phyloP scores from a whole-genome alignment of 64 coral and sea anemone species.

The Porites australiensis region DNA sequence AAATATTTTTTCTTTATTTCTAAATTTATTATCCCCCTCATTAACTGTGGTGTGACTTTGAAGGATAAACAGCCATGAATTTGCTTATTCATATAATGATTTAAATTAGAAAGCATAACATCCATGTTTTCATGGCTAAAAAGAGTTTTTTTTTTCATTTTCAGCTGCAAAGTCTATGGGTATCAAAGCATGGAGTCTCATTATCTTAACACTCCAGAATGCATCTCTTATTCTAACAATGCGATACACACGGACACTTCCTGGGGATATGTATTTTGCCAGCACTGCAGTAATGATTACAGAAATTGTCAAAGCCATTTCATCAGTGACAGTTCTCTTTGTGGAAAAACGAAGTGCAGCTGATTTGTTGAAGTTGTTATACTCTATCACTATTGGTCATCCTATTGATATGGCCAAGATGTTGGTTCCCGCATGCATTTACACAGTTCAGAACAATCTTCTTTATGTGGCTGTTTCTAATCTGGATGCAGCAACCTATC shows the following conservation, averaged over 20 bases:
- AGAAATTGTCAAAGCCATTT: constrained; percentile 80
- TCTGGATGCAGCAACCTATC: constrained; percentile 96
- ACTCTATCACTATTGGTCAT: constrained; percentile 68
- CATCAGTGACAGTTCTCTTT: constrained; percentile 75
- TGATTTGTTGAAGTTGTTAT: constrained; percentile 63
- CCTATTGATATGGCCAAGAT: constrained; percentile 85
- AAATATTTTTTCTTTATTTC: too few relatives aligned
- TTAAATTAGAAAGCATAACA: too few relatives aligned
- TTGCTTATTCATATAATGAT: too few relatives aligned
- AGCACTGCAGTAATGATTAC: constrained; percentile 92
- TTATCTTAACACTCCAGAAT: constrained; percentile 95
- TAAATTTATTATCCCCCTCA: too few relatives aligned
- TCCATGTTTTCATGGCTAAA: too few relatives aligned
- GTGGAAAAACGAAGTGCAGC: constrained; percentile 48
- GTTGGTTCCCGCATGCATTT: constrained; percentile 86
- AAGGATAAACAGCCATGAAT: too few relatives aligned
- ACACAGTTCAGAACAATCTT: constrained; percentile 95
- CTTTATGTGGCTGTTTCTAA: constrained; percentile 97
- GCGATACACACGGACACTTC: constrained; percentile 88
- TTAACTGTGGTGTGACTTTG: too few relatives aligned
- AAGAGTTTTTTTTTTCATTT: neutral
- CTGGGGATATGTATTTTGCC: constrained; percentile 87
- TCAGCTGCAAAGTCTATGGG: constrained; percentile 47
- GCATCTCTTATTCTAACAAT: constrained; percentile 84
- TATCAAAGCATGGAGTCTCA: constrained; percentile 89